phyloP scores from a whole-genome alignment of 1,140 invertebrate species.

The Samia ricini region DNA sequence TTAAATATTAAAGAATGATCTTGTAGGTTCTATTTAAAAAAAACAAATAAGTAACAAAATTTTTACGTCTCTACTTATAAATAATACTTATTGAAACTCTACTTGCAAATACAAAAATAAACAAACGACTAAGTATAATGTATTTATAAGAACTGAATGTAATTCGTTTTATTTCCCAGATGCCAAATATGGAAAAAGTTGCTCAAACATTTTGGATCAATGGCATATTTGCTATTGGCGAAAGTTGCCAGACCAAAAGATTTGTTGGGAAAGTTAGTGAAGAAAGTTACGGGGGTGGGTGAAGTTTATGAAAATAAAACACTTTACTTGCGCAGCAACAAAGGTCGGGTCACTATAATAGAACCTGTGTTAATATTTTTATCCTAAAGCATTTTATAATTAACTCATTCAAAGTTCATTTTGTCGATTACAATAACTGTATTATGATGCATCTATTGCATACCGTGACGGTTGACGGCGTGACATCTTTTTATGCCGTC shows the following conservation, averaged over 20 bases:
- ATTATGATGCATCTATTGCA: no score
- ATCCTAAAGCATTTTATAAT: slow-evolving; percentile 8
- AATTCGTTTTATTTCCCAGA: slow-evolving; percentile 12
- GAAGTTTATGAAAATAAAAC: slow-evolving; percentile 18
- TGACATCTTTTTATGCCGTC: no score
- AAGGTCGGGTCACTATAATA: not conserved
- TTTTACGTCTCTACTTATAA: not conserved
- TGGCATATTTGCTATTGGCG: slow-evolving; percentile 14
- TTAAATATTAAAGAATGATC: not conserved
- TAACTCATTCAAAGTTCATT: not conserved
- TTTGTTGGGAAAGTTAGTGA: slow-evolving; percentile 14
- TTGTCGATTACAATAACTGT: no score
- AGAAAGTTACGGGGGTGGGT: not conserved
- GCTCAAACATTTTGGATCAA: slow-evolving; percentile 16
- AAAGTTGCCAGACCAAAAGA: slow-evolving; percentile 15
- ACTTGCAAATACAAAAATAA: not conserved
- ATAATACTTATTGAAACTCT: not conserved
- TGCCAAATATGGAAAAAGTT: slow-evolving; percentile 22
- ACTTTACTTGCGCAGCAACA: not conserved
- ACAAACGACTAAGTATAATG: not conserved
- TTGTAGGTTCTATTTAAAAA: not conserved
- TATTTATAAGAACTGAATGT: not conserved
- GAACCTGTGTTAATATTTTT: not conserved
- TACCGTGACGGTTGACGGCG: no score
- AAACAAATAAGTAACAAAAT: not conserved